Evolutionary conservation across 1,140 invertebrate genomes (phyloP).

Genomic region (Diorhabda carinulata): DNA sequence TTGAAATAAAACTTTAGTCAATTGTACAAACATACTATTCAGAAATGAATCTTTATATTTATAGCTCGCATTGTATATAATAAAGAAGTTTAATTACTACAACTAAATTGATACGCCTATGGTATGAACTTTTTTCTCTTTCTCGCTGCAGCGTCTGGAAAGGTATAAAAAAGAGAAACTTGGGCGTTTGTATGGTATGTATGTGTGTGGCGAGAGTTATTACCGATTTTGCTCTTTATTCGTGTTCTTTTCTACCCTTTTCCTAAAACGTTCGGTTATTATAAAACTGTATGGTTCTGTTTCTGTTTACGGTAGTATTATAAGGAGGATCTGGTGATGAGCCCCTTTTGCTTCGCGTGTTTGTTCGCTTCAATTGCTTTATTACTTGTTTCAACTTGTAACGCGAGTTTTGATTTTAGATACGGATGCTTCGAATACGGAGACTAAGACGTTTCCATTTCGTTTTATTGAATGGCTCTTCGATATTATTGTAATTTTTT

Average conservation of each 20-base stretch:
- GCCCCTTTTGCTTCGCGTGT: not conserved
- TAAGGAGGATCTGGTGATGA: not conserved
- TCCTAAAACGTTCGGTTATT: not conserved
- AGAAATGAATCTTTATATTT: too few relatives aligned
- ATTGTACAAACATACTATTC: too few relatives aligned
- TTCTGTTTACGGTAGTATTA: not conserved
- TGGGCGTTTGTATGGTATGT: not conserved
- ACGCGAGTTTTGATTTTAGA: not conserved
- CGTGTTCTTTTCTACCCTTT: not conserved
- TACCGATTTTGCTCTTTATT: not conserved
- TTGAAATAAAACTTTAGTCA: too few relatives aligned
- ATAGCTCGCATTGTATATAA: too few relatives aligned
- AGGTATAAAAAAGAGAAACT: constrained; percentile 1
- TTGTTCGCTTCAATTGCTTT: not conserved
- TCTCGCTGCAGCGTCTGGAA: not conserved
- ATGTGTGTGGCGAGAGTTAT: not conserved
- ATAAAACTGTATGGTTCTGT: not conserved
- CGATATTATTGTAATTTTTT: not conserved
- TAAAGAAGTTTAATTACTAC: too few relatives aligned
- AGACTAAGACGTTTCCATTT: too few relatives aligned
- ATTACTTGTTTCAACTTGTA: not conserved
- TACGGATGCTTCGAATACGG: too few relatives aligned
- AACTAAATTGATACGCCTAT: too few relatives aligned
- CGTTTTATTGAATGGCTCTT: not conserved
- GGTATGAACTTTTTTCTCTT: too few relatives aligned